Evolutionary conservation across 2,888 invertebrate genomes (phyloP), one percentile per base, ranked within the genome.

Genomic region (Drosophila kokeensis): DNA sequence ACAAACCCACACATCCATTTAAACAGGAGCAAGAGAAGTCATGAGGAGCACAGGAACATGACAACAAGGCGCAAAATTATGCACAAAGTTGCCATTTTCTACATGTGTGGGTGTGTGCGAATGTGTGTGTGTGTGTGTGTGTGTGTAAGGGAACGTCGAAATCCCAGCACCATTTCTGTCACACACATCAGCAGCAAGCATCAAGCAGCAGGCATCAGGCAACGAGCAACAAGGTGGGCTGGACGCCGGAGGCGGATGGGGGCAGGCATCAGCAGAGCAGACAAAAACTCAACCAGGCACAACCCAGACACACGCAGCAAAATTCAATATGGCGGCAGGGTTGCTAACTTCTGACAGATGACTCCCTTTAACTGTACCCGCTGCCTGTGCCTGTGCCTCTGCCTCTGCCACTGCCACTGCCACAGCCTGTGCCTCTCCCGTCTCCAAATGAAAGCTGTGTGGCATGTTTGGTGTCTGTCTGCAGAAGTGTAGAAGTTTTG

Each of bases 1-100:
- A 88, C 69, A 21, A 40, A 30, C 40, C 42, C n/a, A 38, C 29
- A 15, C 4, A 38, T 5, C 27, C 11, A 49, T 18, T 27, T 27
- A 18, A 11, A 34, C 54, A 55, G 36, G 36, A 40, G 50, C 13
- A 38, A n/a, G 11, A 48, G 36, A n/a, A 5, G 27, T 30, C 21
- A 18, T 2, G 36, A 21, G 53, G 21, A 42, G 52, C 21, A 58
- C 38, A 30, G 73, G 72, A 82, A 88, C 83, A 90, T 85, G 80
- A 90, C 86, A 86, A 90, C 86, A 88, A 86, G 83, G 83, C 81
- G 81, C 90, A 86, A 86, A 89, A 86, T 86, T 90, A 86, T 90
- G 86, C 86, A 90, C 86, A 88, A 82, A 87, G 86, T 87, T 87
- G 83, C 85, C 85, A 87, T 87, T 79, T 69, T 50, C 60, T 53